Base-by-base conservation (phyloP, 2,888 invertebrate genomes). In the Latrodectus hesperus region DNA sequence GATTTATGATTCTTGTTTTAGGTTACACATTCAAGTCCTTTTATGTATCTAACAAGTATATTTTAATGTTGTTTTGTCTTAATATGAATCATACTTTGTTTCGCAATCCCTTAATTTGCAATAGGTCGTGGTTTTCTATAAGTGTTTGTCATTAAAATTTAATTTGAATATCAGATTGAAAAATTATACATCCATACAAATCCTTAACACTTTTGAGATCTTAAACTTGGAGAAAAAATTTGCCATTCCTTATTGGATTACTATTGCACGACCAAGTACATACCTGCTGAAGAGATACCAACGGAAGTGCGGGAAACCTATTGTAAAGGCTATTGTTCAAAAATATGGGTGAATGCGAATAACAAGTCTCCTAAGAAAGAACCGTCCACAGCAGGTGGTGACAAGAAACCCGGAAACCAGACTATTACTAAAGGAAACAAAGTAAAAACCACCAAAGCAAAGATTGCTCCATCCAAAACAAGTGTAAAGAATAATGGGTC, bases 221-320 rank as follows among this genome's bases (percentile, higher is more conserved):
- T 95, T 93, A 94, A 95, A 88, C 94, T 96, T 72, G 96, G 96
- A 0, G 93, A 96, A 88, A 96, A 96, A 92, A 92, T 97, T 89
- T 95, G 95, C 0, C 93, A 95, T 71, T 95, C 96, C 2, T 94
- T 96, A 91, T 92, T 96, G 82, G 96, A 96, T 92, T 97, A 96
- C 92, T 97, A 96, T 93, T 95, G 95, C 90, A 94, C 95, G 87
- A 95, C 94, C 53, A 96, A 96, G 75, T 94, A 95, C 76, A 94
- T 96, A 88, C 86, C 89, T 6, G n/a, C 77, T 8, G 82, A 79
- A 5, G 81, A 80, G 0, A 81, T 89, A 26, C 87, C 88, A 14
- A 49, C 60, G 2, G 77, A 60, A 8, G 26, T 85, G 1, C 22
- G 74, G 55, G 88, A 88, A n/a, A 55, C 64, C 9, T 78, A 76